A percentile compares a stretch with the other conserved stretches of the same genome.
Evolutionary conservation across 2,888 invertebrate genomes (phyloP).

Genomic region (Melinopterus prodromus): DNA sequence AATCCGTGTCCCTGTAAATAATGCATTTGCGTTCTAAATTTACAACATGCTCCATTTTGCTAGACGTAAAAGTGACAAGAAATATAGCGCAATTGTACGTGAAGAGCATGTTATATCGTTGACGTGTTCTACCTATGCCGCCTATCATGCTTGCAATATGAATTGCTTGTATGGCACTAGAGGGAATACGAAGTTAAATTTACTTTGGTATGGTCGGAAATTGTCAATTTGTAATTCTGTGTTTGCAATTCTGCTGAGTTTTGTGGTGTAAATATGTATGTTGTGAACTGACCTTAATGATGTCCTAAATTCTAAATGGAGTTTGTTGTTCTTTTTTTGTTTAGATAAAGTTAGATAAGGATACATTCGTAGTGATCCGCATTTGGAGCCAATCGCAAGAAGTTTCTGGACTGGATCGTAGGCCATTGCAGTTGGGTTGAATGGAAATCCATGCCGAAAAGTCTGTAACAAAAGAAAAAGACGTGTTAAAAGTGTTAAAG

Average conservation of each 20-base stretch:
- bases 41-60: background rate
- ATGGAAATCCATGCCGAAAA: constrained; percentile 98
- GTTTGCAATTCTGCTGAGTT: too few relatives aligned
- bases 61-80: background rate
- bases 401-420: constrained; percentile 98
- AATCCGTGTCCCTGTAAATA: background rate
- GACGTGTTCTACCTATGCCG: background rate
- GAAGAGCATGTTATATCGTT: background rate
- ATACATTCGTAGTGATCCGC: constrained; percentile 96
- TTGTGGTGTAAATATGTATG: background rate
- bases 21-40: background rate
- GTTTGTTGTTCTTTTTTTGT: background rate
- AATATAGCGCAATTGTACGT: background rate
- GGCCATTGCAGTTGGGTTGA: constrained; percentile 95
- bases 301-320: background rate
- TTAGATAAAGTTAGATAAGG: constrained; percentile 65
- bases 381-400: constrained; percentile 95
- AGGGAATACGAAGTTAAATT: background rate
- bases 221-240: too few relatives aligned
- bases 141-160: background rate
- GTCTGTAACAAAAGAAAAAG: constrained; percentile 74
- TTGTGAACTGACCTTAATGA: background rate
- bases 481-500: background rate
- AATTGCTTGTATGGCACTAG: background rate
- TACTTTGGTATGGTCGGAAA: background rate